Percentiles rank a stretch among this genome's conserved stretches.
phyloP scores from a whole-genome alignment of 2,888 invertebrate genomes.

The Caenorhabditis imperialis region DNA sequence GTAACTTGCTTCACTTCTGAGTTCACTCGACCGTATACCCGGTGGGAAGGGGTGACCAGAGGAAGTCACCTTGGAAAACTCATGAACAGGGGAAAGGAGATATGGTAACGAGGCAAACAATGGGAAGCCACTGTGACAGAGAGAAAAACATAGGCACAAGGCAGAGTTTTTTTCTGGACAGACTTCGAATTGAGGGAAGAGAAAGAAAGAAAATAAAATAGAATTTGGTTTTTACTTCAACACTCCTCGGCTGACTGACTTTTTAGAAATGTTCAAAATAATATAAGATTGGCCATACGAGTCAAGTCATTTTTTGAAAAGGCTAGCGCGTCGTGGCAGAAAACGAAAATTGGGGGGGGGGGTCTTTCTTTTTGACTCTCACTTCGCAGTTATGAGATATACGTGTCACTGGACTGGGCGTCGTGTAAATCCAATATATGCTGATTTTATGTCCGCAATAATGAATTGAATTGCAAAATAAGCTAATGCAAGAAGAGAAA shows the following conservation, averaged over 20 bases:
- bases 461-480: constrained; percentile 60
- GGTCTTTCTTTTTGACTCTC: neutral
- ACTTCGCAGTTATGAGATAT: constrained; percentile 29
- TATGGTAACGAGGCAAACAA: constrained; percentile 34
- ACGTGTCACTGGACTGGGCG: constrained; percentile 27
- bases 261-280: constrained; percentile 50
- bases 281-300: constrained; percentile 19
- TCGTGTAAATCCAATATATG: constrained; percentile 53
- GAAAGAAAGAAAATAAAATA: constrained; percentile 15
- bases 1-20: constrained; percentile 25
- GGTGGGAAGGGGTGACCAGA: constrained; percentile 36
- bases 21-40: constrained; percentile 50
- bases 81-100: constrained; percentile 3
- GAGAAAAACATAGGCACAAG: constrained; percentile 9
- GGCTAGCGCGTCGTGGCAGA: neutral
- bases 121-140: neutral
- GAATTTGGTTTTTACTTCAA: constrained; percentile 43
- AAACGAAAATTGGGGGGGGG: constrained; percentile 10
- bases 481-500: constrained; percentile 48
- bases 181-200: constrained; percentile 6
- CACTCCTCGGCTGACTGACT: constrained; percentile 41
- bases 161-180: constrained; percentile 6
- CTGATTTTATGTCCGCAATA: constrained; percentile 54
- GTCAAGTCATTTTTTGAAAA: constrained; percentile 5
- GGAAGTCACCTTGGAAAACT: constrained; percentile 12